Evolutionary conservation across 92 coral and sea anemone genomes (phyloP), one percentile per base, ranked within the genome.

Genomic region (Actinernus sp.): DNA sequence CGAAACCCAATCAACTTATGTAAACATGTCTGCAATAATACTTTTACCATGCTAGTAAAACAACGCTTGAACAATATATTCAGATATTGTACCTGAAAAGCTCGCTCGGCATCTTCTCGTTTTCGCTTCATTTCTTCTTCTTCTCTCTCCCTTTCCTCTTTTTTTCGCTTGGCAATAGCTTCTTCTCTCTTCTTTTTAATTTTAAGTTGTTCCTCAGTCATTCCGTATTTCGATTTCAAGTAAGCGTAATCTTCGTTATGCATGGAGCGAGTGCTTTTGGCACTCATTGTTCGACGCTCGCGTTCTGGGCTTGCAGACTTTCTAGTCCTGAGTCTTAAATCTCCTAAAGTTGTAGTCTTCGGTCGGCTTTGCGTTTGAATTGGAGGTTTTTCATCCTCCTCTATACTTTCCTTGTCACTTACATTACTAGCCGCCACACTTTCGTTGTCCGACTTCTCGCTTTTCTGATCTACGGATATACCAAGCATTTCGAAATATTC

Each of bases 31-130:
- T n/a, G n/a, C n/a, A n/a, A n/a, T n/a, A n/a, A n/a, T n/a, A n/a
- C n/a, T n/a, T n/a, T n/a, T n/a, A n/a, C n/a, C n/a, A n/a, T n/a
- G n/a, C n/a, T n/a, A n/a, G n/a, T n/a, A n/a, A n/a, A n/a, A n/a
- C n/a, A n/a, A n/a, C n/a, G n/a, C n/a, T n/a, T n/a, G n/a, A n/a
- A n/a, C n/a, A n/a, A n/a, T n/a, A n/a, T n/a, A n/a, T n/a, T n/a
- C n/a, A n/a, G n/a, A n/a, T n/a, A n/a, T n/a, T n/a, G n/a, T n/a
- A 93, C 98, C 83, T 93, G 87, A 72, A 93, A 93, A 21, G 98
- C 98, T 44, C 91, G 70, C 38, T 93, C 98, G 0, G 98, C 98
- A 28, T 93, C 98, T 48, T 93, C 97, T 33, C 92, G 46, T 61
- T 91, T 93, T 37, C 97, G 76, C 31, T 68, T 73, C 43, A 78